These are phyloP conservation scores for Chrysogorgia sp. DNA, from an alignment of 92 coral and sea anemone genomes.

Conservation along the genomic window DNA sequence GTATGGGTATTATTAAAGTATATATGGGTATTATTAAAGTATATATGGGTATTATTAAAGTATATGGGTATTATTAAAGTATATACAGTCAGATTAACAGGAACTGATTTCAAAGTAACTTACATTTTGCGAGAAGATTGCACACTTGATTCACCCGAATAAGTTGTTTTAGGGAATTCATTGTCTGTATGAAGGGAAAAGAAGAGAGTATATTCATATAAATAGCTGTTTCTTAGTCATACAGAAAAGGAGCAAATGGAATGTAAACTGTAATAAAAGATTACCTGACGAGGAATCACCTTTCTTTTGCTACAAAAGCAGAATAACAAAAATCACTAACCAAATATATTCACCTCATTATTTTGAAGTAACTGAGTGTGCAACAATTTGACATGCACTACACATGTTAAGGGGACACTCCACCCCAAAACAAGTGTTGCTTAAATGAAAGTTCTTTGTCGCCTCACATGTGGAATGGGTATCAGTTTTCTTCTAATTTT, in stretches of 20 bases:
- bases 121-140: constrained; percentile 31
- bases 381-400: neutral
- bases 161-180: constrained; percentile 28
- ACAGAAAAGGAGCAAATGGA: neutral
- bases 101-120: neutral
- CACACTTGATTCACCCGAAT: constrained; percentile 7
- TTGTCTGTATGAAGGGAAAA: constrained; percentile 10
- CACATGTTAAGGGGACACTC: too few species aligned
- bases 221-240: constrained; percentile 64
- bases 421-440: too few species aligned
- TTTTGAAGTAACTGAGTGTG: neutral
- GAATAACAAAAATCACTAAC: neutral
- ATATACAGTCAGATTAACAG: neutral
- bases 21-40: too few species aligned
- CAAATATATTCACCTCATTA: neutral
- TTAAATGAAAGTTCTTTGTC: too few species aligned
- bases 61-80: neutral
- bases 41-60: too few species aligned
- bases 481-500: too few species aligned
- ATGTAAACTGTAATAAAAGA: constrained; percentile 5
- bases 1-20: too few species aligned
- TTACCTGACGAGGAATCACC: constrained; percentile 72
- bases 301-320: constrained; percentile 64
- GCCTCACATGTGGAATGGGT: too few species aligned
- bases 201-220: too few species aligned